These are phyloP conservation scores for Pseudochromis fuscus DNA, from an alignment of 2,797 vertebrate genomes.

Conservation along the genomic window DNA sequence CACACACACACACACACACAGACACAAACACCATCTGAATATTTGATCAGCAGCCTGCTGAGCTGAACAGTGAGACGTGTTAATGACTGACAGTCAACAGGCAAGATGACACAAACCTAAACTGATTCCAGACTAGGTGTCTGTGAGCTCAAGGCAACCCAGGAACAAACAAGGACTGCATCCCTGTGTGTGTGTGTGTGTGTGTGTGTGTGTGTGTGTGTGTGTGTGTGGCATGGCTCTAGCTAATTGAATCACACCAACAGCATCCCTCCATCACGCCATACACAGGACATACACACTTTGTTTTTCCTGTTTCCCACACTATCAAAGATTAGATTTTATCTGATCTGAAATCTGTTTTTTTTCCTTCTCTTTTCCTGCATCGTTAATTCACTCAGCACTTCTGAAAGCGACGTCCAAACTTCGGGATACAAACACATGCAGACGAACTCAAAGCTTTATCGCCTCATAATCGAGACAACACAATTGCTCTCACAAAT, in stretches of 20 bases:
- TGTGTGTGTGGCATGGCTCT: background rate
- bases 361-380: conserved; percentile 23
- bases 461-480: background rate
- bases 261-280: conserved; percentile 26
- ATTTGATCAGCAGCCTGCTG: conserved; percentile 32
- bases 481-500: background rate
- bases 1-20: background rate
- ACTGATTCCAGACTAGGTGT: conserved; percentile 6
- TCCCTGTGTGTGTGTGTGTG: conserved; percentile 18
- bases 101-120: conserved; percentile 17
- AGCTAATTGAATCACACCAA: conserved; percentile 53
- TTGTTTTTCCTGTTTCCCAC: conserved; percentile 62
- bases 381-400: conserved; percentile 42
- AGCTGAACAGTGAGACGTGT: conserved; percentile 16
- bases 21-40: conserved; percentile 11
- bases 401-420: conserved; percentile 24
- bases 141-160: conserved; percentile 12
- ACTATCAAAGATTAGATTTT: conserved; percentile 50
- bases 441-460: background rate
- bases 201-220: conserved; percentile 12
- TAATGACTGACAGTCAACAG: conserved; percentile 50
- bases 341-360: conserved; percentile 46
- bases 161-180: conserved; percentile 9
- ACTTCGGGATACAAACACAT: too few relatives aligned
- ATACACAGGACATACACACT: conserved; percentile 37